Percentiles rank a stretch among this genome's conserved stretches.
These are phyloP conservation scores for Pasiphila rectangulata DNA, from an alignment of 2,888 invertebrate species.

Conservation along the genomic window DNA sequence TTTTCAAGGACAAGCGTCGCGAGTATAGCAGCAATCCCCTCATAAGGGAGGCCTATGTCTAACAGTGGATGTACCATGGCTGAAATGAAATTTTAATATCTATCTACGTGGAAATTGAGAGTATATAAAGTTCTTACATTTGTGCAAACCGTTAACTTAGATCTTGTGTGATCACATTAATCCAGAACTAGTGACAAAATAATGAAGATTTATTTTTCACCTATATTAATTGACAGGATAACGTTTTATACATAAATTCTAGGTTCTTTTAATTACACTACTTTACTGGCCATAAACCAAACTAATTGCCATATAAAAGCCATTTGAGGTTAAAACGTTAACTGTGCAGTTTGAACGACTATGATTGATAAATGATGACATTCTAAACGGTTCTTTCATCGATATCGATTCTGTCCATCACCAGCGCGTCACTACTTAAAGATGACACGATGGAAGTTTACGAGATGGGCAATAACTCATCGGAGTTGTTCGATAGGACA, in stretches of 20 bases:
- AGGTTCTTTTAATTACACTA: slow-evolving; percentile 4
- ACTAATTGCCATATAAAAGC: slow-evolving; percentile 4
- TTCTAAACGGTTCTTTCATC: slow-evolving; percentile 8
- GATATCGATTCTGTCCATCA: slow-evolving; percentile 15
- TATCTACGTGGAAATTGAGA: no score
- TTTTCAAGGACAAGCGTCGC: no score
- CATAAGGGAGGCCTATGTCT: no score
- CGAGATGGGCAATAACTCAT: slow-evolving; percentile 59
- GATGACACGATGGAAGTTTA: slow-evolving; percentile 58
- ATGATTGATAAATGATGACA: slow-evolving; percentile 7
- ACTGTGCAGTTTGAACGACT: slow-evolving; percentile 1
- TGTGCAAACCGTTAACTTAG: not conserved
- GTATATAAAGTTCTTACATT: not conserved
- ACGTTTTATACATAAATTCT: not conserved
- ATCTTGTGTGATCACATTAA: not conserved
- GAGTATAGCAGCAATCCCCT: no score
- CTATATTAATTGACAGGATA: slow-evolving; percentile 1
- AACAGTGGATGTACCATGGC: no score
- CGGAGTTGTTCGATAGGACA: slow-evolving; percentile 56
- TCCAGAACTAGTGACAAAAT: not conserved
- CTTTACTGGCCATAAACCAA: not conserved
- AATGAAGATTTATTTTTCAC: slow-evolving; percentile 1
- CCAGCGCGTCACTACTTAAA: slow-evolving; percentile 40
- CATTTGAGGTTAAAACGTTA: slow-evolving; percentile 6
- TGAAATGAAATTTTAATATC: no score